Conservation (phyloP, 35 echinoderm and acorn worm species). For the Heliocidaris tuberculata region DNA sequence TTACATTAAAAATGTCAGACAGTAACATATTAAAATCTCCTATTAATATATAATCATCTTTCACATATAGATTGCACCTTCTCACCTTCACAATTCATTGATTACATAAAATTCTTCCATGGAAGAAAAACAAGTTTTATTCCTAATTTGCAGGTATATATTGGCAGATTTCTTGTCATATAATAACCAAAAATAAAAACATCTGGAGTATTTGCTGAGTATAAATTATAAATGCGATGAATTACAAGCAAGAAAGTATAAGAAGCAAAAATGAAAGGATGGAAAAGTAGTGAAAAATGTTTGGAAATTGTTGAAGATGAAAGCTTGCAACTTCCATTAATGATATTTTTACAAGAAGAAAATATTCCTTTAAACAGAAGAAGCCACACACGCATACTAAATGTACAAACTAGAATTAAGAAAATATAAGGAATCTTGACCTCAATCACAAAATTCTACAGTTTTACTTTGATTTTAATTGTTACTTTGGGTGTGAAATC, state of each 20-base stretch:
- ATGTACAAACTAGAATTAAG: no score
- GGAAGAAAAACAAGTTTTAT: neutral
- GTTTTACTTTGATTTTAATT: no score
- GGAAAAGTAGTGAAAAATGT: no score
- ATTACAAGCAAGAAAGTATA: neutral
- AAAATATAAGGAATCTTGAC: no score
- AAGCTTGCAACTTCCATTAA: no score
- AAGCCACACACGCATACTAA: no score
- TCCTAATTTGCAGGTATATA: constrained; percentile 11
- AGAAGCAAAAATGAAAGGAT: no score
- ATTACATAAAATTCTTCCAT: neutral
- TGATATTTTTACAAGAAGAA: no score
- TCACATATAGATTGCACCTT: neutral
- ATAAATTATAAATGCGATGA: neutral
- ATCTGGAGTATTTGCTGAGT: neutral
- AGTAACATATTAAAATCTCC: neutral
- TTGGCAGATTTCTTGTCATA: neutral
- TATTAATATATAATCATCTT: constrained; percentile 20
- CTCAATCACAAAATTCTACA: no score
- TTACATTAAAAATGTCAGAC: constrained; percentile 4
- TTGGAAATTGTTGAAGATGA: no score
- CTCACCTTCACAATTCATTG: neutral
- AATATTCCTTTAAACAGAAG: no score
- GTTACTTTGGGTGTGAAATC: no score
- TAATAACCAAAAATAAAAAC: neutral